Conservation (phyloP, 2,797 vertebrate genomes). For the Micropoecilia bifurca region DNA sequence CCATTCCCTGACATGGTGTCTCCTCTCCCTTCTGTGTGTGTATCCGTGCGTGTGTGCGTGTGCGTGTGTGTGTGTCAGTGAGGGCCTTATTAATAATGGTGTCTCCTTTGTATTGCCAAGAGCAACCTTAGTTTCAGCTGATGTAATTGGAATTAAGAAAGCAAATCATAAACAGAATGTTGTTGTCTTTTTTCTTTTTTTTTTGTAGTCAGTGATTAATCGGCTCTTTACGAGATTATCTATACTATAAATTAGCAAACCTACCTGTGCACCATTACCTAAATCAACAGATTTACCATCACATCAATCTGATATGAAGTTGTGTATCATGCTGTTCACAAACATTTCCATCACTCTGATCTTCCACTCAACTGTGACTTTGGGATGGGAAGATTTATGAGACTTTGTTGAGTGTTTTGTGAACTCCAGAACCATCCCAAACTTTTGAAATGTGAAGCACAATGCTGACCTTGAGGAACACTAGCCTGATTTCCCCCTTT, state of each 20-base stretch:
- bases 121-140: constrained; percentile 35
- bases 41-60: not conserved
- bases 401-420: not conserved
- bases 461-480: constrained; percentile 69
- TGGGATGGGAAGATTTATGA: not conserved
- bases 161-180: constrained; percentile 13
- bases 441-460: constrained; percentile 26
- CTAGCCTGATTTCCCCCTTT: constrained; percentile 55
- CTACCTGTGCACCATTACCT: not conserved
- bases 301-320: not conserved
- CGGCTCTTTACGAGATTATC: constrained; percentile 9
- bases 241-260: constrained; percentile 2
- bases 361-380: not conserved
- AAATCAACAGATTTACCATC: not conserved
- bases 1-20: constrained; percentile 43
- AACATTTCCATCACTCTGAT: not conserved
- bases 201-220: constrained; percentile 7
- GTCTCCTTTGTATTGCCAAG: constrained; percentile 44
- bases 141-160: constrained; percentile 48
- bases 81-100: constrained; percentile 57
- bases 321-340: not conserved
- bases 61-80: not conserved
- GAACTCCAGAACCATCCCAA: constrained; percentile 13
- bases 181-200: not conserved
- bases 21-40: not conserved